These are phyloP conservation scores for Cynopterus sphinx DNA, from an alignment of 2,797 vertebrate genomes.

Conservation along the genomic window DNA sequence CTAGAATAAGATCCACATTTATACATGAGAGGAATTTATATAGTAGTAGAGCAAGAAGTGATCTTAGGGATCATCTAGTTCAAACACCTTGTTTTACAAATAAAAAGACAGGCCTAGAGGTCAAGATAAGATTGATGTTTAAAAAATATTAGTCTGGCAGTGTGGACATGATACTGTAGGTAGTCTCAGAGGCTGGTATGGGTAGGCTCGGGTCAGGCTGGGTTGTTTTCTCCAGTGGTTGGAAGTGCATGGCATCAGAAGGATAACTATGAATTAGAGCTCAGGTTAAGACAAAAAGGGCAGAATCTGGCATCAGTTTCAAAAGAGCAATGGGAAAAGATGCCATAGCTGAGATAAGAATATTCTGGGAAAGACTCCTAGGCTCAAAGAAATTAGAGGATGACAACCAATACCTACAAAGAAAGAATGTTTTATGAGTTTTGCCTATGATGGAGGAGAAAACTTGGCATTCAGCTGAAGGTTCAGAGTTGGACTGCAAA, in stretches of 20 bases:
- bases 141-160: background rate
- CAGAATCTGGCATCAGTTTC: background rate
- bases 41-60: background rate
- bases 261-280: background rate
- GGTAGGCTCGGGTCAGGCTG: background rate
- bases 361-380: background rate
- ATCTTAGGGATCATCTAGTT: constrained; percentile 6
- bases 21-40: background rate
- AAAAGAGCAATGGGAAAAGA: background rate
- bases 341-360: background rate
- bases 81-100: background rate
- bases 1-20: background rate
- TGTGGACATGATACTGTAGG: background rate
- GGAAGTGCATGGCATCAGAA: background rate
- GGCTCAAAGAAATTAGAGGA: background rate
- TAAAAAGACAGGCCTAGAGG: background rate
- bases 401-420: background rate
- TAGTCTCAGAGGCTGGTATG: background rate
- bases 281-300: background rate
- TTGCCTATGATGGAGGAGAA: background rate
- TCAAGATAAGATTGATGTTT: background rate
- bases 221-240: background rate
- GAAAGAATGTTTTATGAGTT: background rate
- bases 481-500: background rate
- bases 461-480: background rate